Evolutionary conservation across 2,888 invertebrate species (phyloP).

Genomic region (Smittia aterrima): DNA sequence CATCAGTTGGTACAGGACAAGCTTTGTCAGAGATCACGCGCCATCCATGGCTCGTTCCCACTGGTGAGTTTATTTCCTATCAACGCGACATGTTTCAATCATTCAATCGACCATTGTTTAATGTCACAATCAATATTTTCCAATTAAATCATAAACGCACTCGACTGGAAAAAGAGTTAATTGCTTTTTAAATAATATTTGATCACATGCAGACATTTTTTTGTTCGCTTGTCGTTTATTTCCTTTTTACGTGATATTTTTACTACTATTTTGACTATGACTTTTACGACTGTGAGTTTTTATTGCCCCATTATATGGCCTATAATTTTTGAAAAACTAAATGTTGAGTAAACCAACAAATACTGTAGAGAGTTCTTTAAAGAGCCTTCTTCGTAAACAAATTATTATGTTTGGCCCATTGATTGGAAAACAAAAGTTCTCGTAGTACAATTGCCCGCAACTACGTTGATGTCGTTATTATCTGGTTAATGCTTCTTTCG

Average conservation of each 20-base stretch:
- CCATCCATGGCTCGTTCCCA: conserved; percentile 96
- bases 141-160: conserved; percentile 34
- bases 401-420: neutral
- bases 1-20: conserved; percentile 65
- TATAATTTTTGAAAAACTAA: conserved; percentile 23
- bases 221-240: neutral
- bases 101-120: neutral
- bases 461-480: neutral
- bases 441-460: neutral
- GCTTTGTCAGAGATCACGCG: conserved; percentile 89
- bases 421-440: neutral
- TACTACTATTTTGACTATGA: conserved; percentile 40
- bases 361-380: neutral
- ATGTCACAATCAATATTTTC: conserved; percentile 32
- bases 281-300: conserved; percentile 32
- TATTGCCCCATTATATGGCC: conserved; percentile 31
- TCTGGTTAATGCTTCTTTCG: neutral
- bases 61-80: conserved; percentile 84
- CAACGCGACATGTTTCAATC: neutral
- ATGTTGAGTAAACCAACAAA: neutral
- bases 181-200: neutral
- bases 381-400: neutral
- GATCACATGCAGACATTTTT: neutral
- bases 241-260: conserved; percentile 37
- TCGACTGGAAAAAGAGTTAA: conserved; percentile 23